A percentile compares a stretch with the other conserved stretches of the same genome.
Evolutionary conservation across 2,888 invertebrate species (phyloP).

Genomic region (Drosophila tanythrix): DNA sequence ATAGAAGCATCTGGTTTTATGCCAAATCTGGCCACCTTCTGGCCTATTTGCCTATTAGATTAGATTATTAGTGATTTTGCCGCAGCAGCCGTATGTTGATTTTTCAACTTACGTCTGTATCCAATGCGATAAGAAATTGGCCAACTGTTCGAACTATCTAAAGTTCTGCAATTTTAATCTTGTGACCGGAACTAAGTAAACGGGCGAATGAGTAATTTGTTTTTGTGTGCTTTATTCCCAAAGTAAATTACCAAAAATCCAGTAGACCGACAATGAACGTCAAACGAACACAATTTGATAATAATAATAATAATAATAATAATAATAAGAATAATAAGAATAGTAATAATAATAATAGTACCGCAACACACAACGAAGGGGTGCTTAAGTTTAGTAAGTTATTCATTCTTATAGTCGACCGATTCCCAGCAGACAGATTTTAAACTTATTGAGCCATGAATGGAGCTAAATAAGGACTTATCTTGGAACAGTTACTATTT

Average conservation of each 20-base stretch:
- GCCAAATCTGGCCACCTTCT: neutral
- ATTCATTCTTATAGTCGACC: constrained; percentile 35
- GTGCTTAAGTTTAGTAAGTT: constrained; percentile 34
- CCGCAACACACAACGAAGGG: constrained; percentile 49
- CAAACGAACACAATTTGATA: constrained; percentile 69
- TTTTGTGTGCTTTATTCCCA: constrained; percentile 67
- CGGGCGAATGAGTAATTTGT: constrained; percentile 30
- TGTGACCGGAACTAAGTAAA: constrained; percentile 45
- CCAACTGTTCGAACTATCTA: constrained; percentile 63
- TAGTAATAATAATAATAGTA: constrained; percentile 13
- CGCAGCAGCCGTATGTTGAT: constrained; percentile 63
- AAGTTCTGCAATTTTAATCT: constrained; percentile 29
- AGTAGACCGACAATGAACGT: constrained; percentile 56
- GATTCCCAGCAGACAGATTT: constrained; percentile 17
- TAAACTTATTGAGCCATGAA: neutral
- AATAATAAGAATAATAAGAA: neutral
- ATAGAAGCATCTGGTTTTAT: constrained; percentile 20
- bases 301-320: constrained; percentile 3
- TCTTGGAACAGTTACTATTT: neutral
- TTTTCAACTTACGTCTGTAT: constrained; percentile 28
- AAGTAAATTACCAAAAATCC: constrained; percentile 68
- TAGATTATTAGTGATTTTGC: constrained; percentile 53
- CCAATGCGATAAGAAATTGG: constrained; percentile 50
- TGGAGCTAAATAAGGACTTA: neutral
- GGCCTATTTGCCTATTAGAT: constrained; percentile 51